A percentile compares a stretch with the other conserved stretches of the same genome.
These are phyloP conservation scores for Antigone vipio DNA, from an alignment of 2,113 vertebrate species.

Conservation along the genomic window DNA sequence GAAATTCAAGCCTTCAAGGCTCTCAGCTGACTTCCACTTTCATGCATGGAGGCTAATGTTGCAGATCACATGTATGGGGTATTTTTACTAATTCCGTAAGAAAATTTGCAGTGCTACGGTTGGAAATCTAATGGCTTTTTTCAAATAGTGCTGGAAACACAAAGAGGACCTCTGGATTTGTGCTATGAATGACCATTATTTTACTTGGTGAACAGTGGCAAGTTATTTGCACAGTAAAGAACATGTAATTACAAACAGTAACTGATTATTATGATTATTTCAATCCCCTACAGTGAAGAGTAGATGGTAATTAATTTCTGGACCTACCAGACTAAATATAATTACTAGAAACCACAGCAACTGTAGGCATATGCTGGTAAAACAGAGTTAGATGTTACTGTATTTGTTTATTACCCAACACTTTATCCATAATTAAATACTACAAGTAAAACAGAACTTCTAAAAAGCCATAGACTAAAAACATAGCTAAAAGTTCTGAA, in stretches of 20 bases:
- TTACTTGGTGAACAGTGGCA: background rate
- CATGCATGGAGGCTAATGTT: background rate
- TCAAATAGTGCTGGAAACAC: background rate
- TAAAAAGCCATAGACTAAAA: background rate
- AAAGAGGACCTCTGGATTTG: background rate
- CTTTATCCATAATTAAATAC: background rate
- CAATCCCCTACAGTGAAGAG: background rate
- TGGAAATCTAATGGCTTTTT: background rate
- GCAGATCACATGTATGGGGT: background rate
- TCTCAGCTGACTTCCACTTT: background rate
- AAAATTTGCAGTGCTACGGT: background rate
- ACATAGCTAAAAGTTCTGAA: background rate
- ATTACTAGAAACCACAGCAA: background rate
- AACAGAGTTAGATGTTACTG: background rate
- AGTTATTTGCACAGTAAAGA: conserved; percentile 7
- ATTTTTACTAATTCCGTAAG: background rate
- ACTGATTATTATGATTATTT: background rate
- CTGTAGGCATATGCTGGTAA: background rate
- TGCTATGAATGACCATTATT: background rate
- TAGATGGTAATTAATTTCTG: conserved; percentile 13
- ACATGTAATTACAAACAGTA: background rate
- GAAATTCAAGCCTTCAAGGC: background rate
- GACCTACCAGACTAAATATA: background rate
- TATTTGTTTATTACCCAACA: background rate
- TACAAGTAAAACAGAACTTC: background rate